A percentile compares a stretch with the other conserved stretches of the same genome.
Conservation (phyloP, 2,797 vertebrate genomes). For the Acanthornis magna region DNA sequence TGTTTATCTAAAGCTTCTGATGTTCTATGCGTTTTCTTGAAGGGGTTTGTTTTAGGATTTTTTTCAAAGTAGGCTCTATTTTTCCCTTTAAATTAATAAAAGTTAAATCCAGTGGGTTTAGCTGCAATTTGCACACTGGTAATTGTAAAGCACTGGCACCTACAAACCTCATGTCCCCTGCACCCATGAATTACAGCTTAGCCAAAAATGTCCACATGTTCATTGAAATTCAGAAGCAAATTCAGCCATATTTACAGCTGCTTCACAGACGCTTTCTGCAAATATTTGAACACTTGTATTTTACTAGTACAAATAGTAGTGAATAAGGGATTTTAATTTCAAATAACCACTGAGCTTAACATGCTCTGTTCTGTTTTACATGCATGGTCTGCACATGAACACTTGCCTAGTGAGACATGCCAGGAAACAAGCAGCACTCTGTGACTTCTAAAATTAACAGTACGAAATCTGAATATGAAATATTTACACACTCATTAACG, state of each 20-base stretch:
- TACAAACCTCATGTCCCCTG: not conserved
- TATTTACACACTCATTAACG: not conserved
- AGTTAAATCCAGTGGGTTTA: not conserved
- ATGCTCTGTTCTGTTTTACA: not conserved
- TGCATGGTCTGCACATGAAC: rapidly evolving
- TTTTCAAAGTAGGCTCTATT: not conserved
- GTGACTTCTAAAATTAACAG: not conserved
- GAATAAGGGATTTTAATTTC: not conserved
- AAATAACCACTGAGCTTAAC: not conserved
- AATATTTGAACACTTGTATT: constrained; percentile 39
- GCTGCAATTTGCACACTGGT: not conserved
- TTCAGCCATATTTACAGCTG: not conserved
- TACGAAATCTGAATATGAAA: not conserved
- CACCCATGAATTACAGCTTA: not conserved
- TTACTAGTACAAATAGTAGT: not conserved
- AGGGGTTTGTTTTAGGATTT: not conserved
- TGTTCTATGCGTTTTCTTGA: not conserved
- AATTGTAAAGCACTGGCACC: not conserved
- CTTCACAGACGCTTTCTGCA: not conserved
- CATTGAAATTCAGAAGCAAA: not conserved
- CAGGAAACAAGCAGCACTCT: not conserved
- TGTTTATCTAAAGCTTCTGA: not conserved
- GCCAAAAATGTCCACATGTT: not conserved
- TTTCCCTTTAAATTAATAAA: not conserved
- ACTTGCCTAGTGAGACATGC: rapidly evolving